These are phyloP conservation scores for Dromococcyx pavoninus DNA, from an alignment of 2,797 vertebrate species.

Conservation along the genomic window DNA sequence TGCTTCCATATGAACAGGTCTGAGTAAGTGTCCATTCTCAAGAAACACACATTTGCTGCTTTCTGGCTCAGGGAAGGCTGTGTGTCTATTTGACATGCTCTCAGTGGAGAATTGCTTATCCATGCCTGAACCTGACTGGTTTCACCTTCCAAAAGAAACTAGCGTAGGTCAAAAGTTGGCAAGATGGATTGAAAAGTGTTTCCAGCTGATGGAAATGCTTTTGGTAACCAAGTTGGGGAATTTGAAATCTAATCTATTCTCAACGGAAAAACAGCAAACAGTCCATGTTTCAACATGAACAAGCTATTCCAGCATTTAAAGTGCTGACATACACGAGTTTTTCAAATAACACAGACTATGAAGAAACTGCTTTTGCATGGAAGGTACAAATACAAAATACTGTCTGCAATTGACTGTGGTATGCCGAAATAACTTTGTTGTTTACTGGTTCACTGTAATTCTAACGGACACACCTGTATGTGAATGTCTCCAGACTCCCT, in stretches of 20 bases:
- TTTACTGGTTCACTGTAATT: not conserved
- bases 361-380: not conserved
- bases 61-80: slow-evolving; percentile 15
- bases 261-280: slow-evolving; percentile 26
- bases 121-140: slow-evolving; percentile 54
- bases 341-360: not conserved
- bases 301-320: not conserved
- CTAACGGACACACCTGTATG: not conserved
- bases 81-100: slow-evolving; percentile 50
- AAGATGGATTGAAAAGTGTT: slow-evolving; percentile 73
- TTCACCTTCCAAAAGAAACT: slow-evolving; percentile 75
- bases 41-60: not conserved
- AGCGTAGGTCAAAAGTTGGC: slow-evolving; percentile 65
- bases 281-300: slow-evolving; percentile 19
- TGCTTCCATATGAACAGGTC: slow-evolving; percentile 18
- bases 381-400: not conserved
- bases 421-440: not conserved
- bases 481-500: not conserved
- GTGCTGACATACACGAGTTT: slow-evolving; percentile 6
- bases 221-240: slow-evolving; percentile 47
- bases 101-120: slow-evolving; percentile 69
- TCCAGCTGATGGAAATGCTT: slow-evolving; percentile 71
- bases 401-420: not conserved
- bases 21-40: not conserved
- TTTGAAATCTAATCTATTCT: slow-evolving; percentile 69